Evolutionary conservation across 2,113 vertebrate species (phyloP).

Genomic region (Eretmochelys imbricata): DNA sequence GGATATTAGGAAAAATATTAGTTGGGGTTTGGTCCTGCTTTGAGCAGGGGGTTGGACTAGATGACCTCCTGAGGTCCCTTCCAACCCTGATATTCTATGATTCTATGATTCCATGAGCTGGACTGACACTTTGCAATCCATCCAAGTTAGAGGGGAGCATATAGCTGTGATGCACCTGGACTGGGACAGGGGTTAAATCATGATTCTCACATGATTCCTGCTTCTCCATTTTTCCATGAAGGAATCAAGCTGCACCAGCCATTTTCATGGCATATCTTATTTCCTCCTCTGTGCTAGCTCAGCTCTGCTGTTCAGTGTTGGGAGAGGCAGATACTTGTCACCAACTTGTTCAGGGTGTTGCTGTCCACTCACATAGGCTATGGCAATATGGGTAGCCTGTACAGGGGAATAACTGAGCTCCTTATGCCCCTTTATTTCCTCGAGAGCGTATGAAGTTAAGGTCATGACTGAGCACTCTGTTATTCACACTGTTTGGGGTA

Average conservation of each 20-base stretch:
- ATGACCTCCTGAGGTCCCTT: no score
- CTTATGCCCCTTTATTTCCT: background rate
- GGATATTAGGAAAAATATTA: no score
- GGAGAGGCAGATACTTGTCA: background rate
- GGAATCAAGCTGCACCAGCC: background rate
- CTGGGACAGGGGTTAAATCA: background rate
- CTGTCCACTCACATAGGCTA: background rate
- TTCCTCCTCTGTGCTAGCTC: background rate
- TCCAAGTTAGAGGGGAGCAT: background rate
- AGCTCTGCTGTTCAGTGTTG: background rate
- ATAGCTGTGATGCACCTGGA: fast-evolving
- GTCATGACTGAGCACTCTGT: fast-evolving
- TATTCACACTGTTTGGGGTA: background rate
- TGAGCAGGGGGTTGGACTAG: no score
- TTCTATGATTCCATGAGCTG: no score
- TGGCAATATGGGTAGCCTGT: background rate
- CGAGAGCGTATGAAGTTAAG: background rate
- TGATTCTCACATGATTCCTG: background rate
- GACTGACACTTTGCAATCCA: background rate
- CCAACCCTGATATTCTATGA: no score
- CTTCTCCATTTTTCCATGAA: background rate
- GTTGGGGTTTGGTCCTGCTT: no score
- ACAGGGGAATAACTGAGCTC: background rate
- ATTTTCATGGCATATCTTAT: background rate
- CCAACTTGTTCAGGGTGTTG: background rate